A percentile compares a stretch with the other conserved stretches of the same genome.
phyloP scores from a whole-genome alignment of 37 sponge, comb jelly and placozoan species.

The Axinella damicornis region DNA sequence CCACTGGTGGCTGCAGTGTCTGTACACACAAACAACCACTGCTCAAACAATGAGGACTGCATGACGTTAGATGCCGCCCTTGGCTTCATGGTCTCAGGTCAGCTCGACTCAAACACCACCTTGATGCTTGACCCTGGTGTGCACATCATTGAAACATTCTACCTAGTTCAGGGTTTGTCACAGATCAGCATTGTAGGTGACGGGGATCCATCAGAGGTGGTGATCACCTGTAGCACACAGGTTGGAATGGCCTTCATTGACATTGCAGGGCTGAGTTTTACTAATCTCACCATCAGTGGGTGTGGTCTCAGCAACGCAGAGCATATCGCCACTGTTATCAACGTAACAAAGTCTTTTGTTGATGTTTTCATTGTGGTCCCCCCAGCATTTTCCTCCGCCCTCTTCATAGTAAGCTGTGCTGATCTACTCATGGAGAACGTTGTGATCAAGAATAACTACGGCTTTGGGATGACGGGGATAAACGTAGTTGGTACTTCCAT shows the following conservation, averaged over 20 bases:
- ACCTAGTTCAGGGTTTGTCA: too few species aligned
- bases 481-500: slow-evolving; percentile 22
- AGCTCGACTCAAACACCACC: too few species aligned
- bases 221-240: slow-evolving; percentile 29
- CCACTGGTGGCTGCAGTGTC: too few species aligned
- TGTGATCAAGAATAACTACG: slow-evolving; percentile 4
- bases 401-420: slow-evolving; percentile 7
- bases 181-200: background rate
- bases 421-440: slow-evolving; percentile 15
- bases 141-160: too few species aligned
- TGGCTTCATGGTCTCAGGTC: too few species aligned
- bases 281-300: slow-evolving; percentile 13
- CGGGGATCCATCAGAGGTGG: background rate
- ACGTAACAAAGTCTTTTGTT: background rate
- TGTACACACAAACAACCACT: too few species aligned
- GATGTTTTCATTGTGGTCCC: background rate
- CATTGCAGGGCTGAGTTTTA: slow-evolving; percentile 4
- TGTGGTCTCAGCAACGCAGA: slow-evolving; percentile 29
- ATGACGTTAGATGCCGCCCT: too few species aligned
- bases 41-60: too few species aligned
- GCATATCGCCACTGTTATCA: background rate
- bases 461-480: slow-evolving; percentile 32
- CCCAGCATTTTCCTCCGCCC: background rate
- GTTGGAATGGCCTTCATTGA: slow-evolving; percentile 42
- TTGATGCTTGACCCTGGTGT: too few species aligned